These are phyloP conservation scores for Zaprionus kolodkinae DNA, from an alignment of 1,140 invertebrate species.

Conservation along the genomic window DNA sequence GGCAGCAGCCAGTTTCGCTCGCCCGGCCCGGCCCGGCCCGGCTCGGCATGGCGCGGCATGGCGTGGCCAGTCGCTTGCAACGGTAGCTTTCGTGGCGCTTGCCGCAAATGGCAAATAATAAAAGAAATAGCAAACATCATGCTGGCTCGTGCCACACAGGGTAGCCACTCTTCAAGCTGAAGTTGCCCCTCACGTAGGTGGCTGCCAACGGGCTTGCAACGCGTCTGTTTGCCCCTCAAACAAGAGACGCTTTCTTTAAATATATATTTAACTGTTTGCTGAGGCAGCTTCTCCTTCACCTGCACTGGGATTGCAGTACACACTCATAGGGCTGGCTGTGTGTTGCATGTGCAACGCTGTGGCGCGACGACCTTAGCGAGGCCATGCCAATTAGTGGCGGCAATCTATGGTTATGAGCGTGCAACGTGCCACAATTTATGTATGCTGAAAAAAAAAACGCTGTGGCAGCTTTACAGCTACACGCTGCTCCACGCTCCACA, in stretches of 20 bases:
- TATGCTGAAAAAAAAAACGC: no score
- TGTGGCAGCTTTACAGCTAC: background rate
- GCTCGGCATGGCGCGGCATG: no score
- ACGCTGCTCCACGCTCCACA: background rate
- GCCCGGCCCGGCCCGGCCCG: background rate
- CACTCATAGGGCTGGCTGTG: background rate
- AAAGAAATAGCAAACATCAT: slow-evolving; percentile 18
- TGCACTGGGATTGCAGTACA: background rate
- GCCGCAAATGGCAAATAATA: slow-evolving; percentile 29
- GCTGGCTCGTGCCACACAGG: slow-evolving; percentile 19
- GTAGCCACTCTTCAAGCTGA: background rate
- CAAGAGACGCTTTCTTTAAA: slow-evolving; percentile 40
- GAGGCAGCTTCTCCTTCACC: slow-evolving; percentile 7
- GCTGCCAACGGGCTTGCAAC: slow-evolving; percentile 14
- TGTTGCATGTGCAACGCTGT: background rate
- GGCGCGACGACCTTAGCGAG: background rate
- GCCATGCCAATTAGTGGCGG: slow-evolving; percentile 2
- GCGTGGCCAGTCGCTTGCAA: slow-evolving; percentile 14
- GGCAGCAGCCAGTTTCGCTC: slow-evolving; percentile 35
- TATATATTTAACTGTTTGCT: slow-evolving; percentile 34
- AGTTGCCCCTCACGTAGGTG: background rate
- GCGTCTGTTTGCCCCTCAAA: slow-evolving; percentile 14
- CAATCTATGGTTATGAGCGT: slow-evolving; percentile 2
- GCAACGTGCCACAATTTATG: background rate
- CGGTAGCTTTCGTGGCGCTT: slow-evolving; percentile 39